Evolutionary conservation across 1,140 invertebrate species (phyloP), one percentile per base, ranked within the genome.

Genomic region (Aleiodes sp.): DNA sequence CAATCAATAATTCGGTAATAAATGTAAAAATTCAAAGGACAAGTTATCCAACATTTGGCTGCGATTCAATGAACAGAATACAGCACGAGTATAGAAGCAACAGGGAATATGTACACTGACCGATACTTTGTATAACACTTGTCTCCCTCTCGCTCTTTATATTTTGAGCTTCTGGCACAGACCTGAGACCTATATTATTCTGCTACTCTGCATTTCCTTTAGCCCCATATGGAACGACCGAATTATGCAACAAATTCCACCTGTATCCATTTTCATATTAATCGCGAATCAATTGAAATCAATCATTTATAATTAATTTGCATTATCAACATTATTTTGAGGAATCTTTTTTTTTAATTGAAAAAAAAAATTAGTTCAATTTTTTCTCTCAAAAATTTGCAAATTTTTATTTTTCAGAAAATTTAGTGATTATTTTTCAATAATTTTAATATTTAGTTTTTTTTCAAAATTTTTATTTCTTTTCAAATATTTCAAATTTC

Each of bases 121-220:
- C 52, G 56, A 41, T 60, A n/a, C n/a, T n/a, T n/a, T n/a, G 1
- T 39, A 19, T 37, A 31, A 39, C 29, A 31, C 46, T 57, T 69
- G 29, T 64, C 31, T 26, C 56, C 31, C 61, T 57, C 69, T 76
- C 73, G 68, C 69, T 59, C 69, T 76, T 69, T 76, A 71, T 84
- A 84, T 84, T 84, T 84, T 84, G 73, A n/a, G 82, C 82, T 82
- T 82, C 76, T 84, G 82, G 82, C 82, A 83, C 82, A 72, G 78
- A 76, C 80, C 82, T 84, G 75, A 79, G 80, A 76, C 80, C 81
- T 84, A 82, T 79, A 80, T 83, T 77, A 73, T 65, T 37, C 56
- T 26, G 31, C 63, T 71, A 72, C 16, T 60, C 59, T 69, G 70
- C 66, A 62, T 68, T 68, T 68, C 43, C 65, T 33, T 37, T 39